These are phyloP conservation scores for Coendou prehensilis DNA, from an alignment of 2,797 vertebrate species.

Conservation along the genomic window DNA sequence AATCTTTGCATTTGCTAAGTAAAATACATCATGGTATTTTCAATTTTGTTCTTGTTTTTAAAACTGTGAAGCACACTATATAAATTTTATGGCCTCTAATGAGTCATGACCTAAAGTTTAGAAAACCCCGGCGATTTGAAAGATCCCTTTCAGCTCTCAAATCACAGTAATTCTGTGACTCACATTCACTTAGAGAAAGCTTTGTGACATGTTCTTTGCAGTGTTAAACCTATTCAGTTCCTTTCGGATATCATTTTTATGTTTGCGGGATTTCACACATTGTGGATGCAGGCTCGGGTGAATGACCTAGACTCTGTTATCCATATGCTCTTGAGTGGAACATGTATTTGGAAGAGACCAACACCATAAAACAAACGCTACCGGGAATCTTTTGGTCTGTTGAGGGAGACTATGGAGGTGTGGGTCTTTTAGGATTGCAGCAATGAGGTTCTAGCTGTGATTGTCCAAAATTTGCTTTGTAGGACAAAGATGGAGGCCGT, in stretches of 20 bases:
- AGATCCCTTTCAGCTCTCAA: slow-evolving; percentile 28
- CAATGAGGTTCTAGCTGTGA: background rate
- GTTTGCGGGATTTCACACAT: background rate
- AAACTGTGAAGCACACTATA: background rate
- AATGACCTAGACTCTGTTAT: background rate
- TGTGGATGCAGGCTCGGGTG: background rate
- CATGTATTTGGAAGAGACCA: background rate
- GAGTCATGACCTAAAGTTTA: slow-evolving; percentile 48
- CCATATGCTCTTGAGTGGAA: background rate
- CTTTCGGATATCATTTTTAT: slow-evolving; percentile 29
- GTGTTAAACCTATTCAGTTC: background rate
- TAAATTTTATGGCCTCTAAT: slow-evolving; percentile 46
- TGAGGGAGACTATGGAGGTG: background rate
- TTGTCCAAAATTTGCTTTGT: background rate
- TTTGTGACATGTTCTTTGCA: slow-evolving; percentile 31
- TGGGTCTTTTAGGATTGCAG: background rate
- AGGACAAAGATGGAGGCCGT: background rate
- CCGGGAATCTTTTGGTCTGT: background rate
- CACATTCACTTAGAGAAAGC: slow-evolving; percentile 1
- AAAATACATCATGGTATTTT: slow-evolving; percentile 23
- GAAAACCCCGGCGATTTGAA: slow-evolving; percentile 42
- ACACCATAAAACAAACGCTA: background rate
- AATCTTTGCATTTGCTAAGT: slow-evolving; percentile 27
- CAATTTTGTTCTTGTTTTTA: slow-evolving; percentile 49
- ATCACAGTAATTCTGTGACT: slow-evolving; percentile 43